Evolutionary conservation across 37 sponge, comb jelly and placozoan species (phyloP).

Genomic region (Eunapius fragilis): DNA sequence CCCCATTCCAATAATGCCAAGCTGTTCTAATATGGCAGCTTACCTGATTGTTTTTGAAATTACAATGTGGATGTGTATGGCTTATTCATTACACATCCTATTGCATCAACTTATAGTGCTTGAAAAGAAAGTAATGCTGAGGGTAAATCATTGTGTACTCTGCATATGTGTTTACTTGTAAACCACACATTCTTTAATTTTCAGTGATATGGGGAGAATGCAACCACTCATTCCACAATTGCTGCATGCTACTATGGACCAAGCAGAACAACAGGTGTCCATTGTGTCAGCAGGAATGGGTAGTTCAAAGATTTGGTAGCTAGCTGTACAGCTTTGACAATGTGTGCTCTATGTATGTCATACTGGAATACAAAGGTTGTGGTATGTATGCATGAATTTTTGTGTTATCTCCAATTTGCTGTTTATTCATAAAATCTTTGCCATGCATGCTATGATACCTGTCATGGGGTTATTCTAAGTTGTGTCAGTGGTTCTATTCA

Average conservation of each 20-base stretch:
- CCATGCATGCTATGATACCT: too few relatives aligned
- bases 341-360: neutral
- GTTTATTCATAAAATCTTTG: neutral
- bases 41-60: too few relatives aligned
- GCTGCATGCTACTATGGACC: conserved; percentile 97
- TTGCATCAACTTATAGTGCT: neutral
- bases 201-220: conserved; percentile 98
- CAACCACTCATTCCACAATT: conserved; percentile 97
- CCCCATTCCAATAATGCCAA: too few relatives aligned
- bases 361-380: neutral
- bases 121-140: neutral
- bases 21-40: too few relatives aligned
- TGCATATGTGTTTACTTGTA: neutral
- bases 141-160: neutral
- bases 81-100: neutral
- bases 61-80: too few relatives aligned
- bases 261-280: conserved; percentile 96
- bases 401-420: neutral
- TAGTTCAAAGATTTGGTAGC: conserved; percentile 92
- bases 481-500: too few relatives aligned
- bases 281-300: conserved; percentile 95
- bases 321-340: neutral
- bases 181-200: neutral
- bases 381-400: neutral
- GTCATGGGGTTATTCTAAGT: too few relatives aligned